Evolutionary conservation across 2,113 vertebrate genomes (phyloP), one percentile per base, ranked within the genome.

Genomic region (Nycticorax nycticorax): DNA sequence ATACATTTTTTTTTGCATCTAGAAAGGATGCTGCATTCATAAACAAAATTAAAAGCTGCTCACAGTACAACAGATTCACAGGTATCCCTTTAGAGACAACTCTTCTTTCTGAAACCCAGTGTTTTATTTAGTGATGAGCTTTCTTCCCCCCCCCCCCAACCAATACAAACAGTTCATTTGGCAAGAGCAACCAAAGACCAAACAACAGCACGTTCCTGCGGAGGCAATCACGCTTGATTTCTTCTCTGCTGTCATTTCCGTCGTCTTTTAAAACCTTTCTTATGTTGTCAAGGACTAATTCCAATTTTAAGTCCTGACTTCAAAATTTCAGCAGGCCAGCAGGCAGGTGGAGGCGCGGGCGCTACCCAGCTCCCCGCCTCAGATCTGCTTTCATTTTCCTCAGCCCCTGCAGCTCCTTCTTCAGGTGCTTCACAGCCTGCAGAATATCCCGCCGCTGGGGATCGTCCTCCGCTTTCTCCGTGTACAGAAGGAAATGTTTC

Each of bases 401-500:
- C 87, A 98, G 88, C 66, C 85, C 96, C 45, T 39, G 96, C 90
- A 98, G 98, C 97, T 99, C 99, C 66, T 98, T 97, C 86, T 97
- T 97, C 95, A 99, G 98, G 96, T 99, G 98, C 79, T 98, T 84
- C 48, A 99, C 93, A 14, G 98, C 98, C 23, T 97, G 98, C 79
- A 96, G 97, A 90, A 99, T 99, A 72, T 99, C 98, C 9, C 95
- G 74, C 7, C 74, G 95, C 98, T 99, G 99, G 33, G 98, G 98
- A 85, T 99, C 99, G 0, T 96, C 97, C 63, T 94, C 97, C 4
- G 98, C 99, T 94, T 97, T 99, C 96, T 98, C 80, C 1, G 98
- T 50, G 75, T 99, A 99, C 22, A 98, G 98, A 37, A 55, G 97
- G 72, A 99, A 99, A 93, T 99, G 99, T 33, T 95, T 97, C 93